A percentile compares a stretch with the other conserved stretches of the same genome.
Evolutionary conservation across 2,888 invertebrate genomes (phyloP).

Genomic region (Mesorhabditis spiculigera): DNA sequence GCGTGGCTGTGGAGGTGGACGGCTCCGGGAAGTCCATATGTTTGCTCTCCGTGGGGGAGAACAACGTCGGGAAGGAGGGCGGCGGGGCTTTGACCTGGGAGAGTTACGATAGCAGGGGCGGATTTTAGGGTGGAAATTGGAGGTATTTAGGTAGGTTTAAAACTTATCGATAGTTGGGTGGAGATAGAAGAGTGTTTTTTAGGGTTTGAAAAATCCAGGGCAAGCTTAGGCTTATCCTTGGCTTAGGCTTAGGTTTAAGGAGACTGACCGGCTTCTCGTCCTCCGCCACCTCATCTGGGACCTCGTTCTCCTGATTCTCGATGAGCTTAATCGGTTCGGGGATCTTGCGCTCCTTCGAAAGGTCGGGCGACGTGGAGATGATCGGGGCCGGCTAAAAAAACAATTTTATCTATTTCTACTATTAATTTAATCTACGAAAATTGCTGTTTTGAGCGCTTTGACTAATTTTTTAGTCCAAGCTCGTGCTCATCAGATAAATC

Average conservation of each 20-base stretch:
- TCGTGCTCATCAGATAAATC: no score
- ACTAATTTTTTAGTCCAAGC: no score
- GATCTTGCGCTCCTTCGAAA: constrained; percentile 21
- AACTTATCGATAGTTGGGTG: neutral
- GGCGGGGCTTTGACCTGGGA: constrained; percentile 50
- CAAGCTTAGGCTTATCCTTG: no score
- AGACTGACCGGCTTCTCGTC: constrained; percentile 78
- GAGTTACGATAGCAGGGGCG: neutral
- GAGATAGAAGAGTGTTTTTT: constrained; percentile 7
- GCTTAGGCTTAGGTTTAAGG: neutral
- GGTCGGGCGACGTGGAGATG: constrained; percentile 8
- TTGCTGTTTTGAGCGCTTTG: no score
- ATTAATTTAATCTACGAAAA: no score
- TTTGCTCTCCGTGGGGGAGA: constrained; percentile 56
- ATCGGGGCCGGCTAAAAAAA: constrained; percentile 3
- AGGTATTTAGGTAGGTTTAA: neutral
- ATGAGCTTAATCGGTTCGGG: constrained; percentile 38
- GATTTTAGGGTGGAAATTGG: neutral
- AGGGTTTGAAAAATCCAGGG: neutral
- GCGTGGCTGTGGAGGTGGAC: neutral
- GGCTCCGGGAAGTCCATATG: constrained; percentile 51
- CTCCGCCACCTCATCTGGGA: constrained; percentile 61
- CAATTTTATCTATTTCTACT: no score
- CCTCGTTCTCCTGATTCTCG: constrained; percentile 32
- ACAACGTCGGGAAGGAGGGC: constrained; percentile 51